These are phyloP conservation scores for Pachycephus smyrnensis DNA, from an alignment of 2,888 invertebrate species.

Conservation along the genomic window DNA sequence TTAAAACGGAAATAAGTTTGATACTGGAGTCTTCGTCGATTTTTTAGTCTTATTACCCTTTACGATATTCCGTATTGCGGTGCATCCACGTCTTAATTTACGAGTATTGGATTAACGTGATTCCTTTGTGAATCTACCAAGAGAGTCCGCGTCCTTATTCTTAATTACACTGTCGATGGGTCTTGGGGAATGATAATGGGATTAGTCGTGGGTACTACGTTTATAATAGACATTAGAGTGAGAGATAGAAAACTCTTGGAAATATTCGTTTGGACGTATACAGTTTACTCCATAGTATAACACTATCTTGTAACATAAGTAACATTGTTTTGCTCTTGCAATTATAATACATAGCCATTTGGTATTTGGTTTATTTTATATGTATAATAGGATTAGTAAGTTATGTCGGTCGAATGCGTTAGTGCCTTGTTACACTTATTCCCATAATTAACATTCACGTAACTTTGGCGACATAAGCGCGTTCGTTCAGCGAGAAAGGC, in stretches of 20 bases:
- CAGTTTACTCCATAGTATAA: slow-evolving; percentile 34
- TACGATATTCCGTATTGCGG: not conserved
- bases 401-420: not conserved
- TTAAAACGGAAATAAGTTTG: not conserved
- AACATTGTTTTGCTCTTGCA: slow-evolving; percentile 21
- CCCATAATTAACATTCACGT: not conserved
- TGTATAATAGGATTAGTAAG: slow-evolving; percentile 5
- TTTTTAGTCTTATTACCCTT: not conserved
- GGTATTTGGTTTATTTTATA: not conserved
- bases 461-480: not conserved
- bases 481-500: not conserved
- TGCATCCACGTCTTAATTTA: slow-evolving; percentile 8
- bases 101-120: not conserved
- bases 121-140: not conserved
- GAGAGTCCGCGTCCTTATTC: not conserved
- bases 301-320: slow-evolving; percentile 27
- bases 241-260: not conserved
- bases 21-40: slow-evolving; percentile 11
- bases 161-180: slow-evolving; percentile 10
- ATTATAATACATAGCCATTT: slow-evolving; percentile 23
- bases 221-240: slow-evolving; percentile 7
- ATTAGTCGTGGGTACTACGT: slow-evolving; percentile 12
- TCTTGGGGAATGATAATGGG: slow-evolving; percentile 16
- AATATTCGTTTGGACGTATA: slow-evolving; percentile 30
- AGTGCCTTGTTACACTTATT: slow-evolving; percentile 1